A percentile compares a stretch with the other conserved stretches of the same genome.
These are phyloP conservation scores for Prorops nasuta DNA, from an alignment of 1,140 invertebrate genomes.

Conservation along the genomic window DNA sequence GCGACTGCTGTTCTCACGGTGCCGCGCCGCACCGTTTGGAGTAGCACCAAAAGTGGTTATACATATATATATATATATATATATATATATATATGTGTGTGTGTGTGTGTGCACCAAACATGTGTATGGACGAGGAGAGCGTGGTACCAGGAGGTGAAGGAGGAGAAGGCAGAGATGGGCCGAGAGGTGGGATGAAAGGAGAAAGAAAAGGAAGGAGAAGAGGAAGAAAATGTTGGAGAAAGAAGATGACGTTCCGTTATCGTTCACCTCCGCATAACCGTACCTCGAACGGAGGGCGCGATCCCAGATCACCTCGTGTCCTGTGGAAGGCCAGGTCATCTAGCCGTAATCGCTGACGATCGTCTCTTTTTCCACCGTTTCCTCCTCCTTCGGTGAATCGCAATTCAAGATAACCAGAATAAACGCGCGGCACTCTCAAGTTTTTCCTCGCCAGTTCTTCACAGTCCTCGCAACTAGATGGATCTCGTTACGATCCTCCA, in stretches of 20 bases:
- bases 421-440: no score
- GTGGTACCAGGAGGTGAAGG: no score
- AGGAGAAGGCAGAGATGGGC: no score
- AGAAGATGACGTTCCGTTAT: conserved; percentile 45
- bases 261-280: conserved; percentile 40
- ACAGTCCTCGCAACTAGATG: no score
- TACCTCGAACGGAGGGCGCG: conserved; percentile 46
- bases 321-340: conserved; percentile 38
- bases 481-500: no score
- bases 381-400: conserved; percentile 14
- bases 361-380: conserved; percentile 28
- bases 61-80: no score
- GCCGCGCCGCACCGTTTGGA: conserved; percentile 17
- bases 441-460: no score
- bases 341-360: conserved; percentile 31
- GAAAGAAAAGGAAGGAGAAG: conserved; percentile 20
- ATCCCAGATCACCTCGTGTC: conserved; percentile 43
- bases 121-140: no score
- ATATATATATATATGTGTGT: no score
- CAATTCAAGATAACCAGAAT: no score
- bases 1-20: no score
- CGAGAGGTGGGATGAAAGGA: conserved; percentile 7
- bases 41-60: conserved; percentile 25
- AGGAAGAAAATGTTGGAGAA: conserved; percentile 12
- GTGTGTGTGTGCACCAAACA: no score